Conservation (phyloP, 2,797 vertebrate species). For the Alauda arvensis region DNA sequence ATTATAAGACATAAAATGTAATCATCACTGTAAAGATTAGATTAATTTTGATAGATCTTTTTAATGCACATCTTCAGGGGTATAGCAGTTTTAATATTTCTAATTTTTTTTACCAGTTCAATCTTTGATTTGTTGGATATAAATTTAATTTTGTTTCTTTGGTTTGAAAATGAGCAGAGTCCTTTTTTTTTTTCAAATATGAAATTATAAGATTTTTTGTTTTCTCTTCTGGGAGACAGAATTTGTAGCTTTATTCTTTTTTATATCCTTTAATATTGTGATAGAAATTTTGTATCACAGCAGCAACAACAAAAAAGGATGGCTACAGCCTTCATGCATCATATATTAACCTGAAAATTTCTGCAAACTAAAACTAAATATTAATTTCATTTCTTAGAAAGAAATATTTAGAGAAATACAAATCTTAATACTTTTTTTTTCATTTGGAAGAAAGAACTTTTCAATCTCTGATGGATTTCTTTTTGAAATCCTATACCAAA, state of each 20-base stretch:
- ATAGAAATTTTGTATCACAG: neutral
- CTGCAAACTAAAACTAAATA: neutral
- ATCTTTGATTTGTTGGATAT: neutral
- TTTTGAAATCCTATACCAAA: neutral
- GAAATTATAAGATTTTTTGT: neutral
- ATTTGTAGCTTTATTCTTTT: neutral
- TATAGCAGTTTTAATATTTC: neutral
- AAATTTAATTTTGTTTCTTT: neutral
- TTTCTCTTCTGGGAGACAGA: neutral
- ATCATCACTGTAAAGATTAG: neutral
- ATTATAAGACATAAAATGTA: neutral
- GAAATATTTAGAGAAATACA: neutral
- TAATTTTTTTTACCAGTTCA: neutral
- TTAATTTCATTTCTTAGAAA: neutral
- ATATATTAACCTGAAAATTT: neutral
- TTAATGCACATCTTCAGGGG: accelerated
- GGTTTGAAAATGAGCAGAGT: neutral
- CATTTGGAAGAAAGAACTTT: neutral
- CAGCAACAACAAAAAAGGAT: neutral
- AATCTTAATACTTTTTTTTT: neutral
- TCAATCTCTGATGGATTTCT: neutral
- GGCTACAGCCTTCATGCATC: neutral
- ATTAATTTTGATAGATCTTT: neutral
- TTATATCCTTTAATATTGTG: neutral
- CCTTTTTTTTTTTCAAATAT: neutral